Percentiles rank a stretch among this genome's conserved stretches.
Conservation (phyloP, 2,113 vertebrate genomes). For the Theristicus caerulescens region DNA sequence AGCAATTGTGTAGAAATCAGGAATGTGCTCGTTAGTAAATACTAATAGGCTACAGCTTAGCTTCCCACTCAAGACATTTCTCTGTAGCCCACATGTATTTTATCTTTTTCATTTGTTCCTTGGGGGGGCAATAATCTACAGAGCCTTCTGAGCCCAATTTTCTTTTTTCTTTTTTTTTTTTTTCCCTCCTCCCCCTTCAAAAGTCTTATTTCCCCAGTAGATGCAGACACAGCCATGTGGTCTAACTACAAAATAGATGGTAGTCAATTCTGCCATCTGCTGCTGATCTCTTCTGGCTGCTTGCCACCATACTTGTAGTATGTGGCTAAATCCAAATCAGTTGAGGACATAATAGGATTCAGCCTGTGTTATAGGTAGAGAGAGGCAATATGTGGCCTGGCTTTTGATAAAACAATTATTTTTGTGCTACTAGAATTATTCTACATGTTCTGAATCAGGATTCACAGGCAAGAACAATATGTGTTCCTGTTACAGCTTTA, state of each 20-base stretch:
- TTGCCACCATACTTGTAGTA: background rate
- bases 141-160: background rate
- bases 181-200: background rate
- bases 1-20: background rate
- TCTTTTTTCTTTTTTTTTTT: background rate
- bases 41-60: background rate
- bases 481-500: background rate
- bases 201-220: background rate
- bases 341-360: background rate
- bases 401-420: background rate
- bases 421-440: background rate
- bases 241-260: conserved; percentile 5
- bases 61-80: background rate
- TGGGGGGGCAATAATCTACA: background rate
- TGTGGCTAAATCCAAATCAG: background rate
- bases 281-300: conserved; percentile 16
- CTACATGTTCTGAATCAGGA: background rate
- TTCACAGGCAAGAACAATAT: background rate
- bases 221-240: background rate
- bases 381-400: background rate
- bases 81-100: background rate
- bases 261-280: conserved; percentile 58
- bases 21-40: background rate
- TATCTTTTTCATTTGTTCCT: background rate
- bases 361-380: background rate